Base-by-base conservation (phyloP, 2,113 vertebrate species). In the Regulus satrapa region DNA sequence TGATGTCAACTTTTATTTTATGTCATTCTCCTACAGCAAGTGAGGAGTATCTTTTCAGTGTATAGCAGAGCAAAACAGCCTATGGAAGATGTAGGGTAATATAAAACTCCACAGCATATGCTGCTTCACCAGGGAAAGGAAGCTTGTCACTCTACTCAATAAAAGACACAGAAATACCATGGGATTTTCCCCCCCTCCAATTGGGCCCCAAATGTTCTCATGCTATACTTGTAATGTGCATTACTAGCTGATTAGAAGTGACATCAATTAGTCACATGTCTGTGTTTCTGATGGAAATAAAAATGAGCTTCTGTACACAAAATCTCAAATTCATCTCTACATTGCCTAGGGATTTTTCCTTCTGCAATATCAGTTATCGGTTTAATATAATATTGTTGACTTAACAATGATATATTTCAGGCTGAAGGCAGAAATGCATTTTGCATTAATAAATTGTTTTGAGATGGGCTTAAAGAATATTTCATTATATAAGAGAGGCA, bases 351-450 rank as follows among this genome's bases (percentile, higher is more conserved):
- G 99, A 98, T 97, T 97, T 98, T 97, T 96, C 85, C 98, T 98
- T 97, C 98, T 75, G 97, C 97, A 98, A 98, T 98, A 99, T 99
- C 98, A 98, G 97, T 99, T 99, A 98, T 98, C 97, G 94, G 98
- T 98, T 98, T 99, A 99, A 99, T 99, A 98, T 99, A 99, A 99
- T 99, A 98, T 98, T 98, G 98, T 99, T 99, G 99, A 99, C 98
- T 99, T 99, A 99, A 99, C 98, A 98, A 98, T 99, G 99, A 99
- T 99, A 83, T 98, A 99, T 99, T 98, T 98, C 96, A 96, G 97
- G 98, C 99, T 98, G 94, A 98, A 95, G 99, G 99, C 98, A 93
- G 98, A 98, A 97, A 98, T 98, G 95, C 97, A 95, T 98, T 98
- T 98, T 97, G 95, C 98, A 99, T 98, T 98, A 99, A 99, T 99